phyloP scores from a whole-genome alignment of 1,140 invertebrate genomes.

The Megalopta genalis region DNA sequence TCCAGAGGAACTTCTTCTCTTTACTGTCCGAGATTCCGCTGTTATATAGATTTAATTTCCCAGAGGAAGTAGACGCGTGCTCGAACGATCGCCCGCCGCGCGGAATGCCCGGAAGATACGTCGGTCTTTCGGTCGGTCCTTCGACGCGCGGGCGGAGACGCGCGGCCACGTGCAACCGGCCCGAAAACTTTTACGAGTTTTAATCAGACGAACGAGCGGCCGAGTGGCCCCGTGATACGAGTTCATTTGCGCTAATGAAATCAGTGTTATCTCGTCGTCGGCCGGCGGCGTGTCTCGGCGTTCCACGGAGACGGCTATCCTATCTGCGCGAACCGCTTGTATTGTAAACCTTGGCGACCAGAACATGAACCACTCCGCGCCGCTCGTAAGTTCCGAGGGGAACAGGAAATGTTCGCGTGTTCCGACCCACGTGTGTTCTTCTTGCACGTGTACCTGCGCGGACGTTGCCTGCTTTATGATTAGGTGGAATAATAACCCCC shows the following conservation, averaged over 20 bases:
- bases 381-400: conserved; percentile 38
- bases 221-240: conserved; percentile 55
- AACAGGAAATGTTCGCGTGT: conserved; percentile 7
- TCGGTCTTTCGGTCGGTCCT: too few relatives aligned
- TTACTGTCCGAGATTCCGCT: not conserved
- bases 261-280: conserved; percentile 66
- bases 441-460: not conserved
- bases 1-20: not conserved
- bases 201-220: conserved; percentile 63
- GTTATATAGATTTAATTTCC: conserved; percentile 46
- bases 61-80: conserved; percentile 4
- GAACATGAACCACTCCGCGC: conserved; percentile 21
- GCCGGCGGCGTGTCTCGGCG: conserved; percentile 41
- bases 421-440: not conserved
- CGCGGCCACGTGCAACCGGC: conserved; percentile 4
- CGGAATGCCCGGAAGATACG: not conserved
- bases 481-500: not conserved
- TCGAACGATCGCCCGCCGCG: conserved; percentile 4
- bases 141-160: too few relatives aligned
- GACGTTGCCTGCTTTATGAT: not conserved
- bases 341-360: conserved; percentile 55
- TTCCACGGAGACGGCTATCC: conserved; percentile 53
- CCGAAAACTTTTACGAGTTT: conserved; percentile 67
- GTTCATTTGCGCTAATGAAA: conserved; percentile 70
- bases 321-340: conserved; percentile 20